Conservation (phyloP, 2,888 invertebrate species). For the Amiota mariae region DNA sequence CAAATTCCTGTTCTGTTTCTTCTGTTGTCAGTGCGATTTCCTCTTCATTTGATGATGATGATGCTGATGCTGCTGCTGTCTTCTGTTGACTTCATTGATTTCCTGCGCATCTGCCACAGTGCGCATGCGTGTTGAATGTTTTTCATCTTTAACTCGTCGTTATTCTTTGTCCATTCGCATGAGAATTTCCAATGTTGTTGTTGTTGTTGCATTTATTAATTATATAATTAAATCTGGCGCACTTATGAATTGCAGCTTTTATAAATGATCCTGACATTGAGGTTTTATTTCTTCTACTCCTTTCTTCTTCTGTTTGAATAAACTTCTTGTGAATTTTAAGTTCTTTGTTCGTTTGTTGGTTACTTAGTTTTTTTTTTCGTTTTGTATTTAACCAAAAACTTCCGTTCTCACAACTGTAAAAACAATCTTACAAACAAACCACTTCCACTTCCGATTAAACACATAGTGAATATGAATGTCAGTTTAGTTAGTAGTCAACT, state of each 20-base stretch:
- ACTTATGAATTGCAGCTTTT: conserved; percentile 37
- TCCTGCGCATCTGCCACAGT: conserved; percentile 36
- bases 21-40: not conserved
- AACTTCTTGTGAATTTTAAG: too few relatives aligned
- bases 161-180: too few relatives aligned
- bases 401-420: conserved; percentile 58
- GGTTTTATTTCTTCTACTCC: not conserved
- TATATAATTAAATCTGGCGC: conserved; percentile 66
- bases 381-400: conserved; percentile 52
- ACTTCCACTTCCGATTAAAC: conserved; percentile 60
- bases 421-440: conserved; percentile 44
- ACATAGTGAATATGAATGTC: not conserved
- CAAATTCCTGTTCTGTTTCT: conserved; percentile 57
- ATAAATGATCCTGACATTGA: not conserved
- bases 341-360: conserved; percentile 15
- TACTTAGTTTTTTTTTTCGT: conserved; percentile 43
- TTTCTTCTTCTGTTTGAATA: not conserved
- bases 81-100: conserved; percentile 55
- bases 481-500: not conserved
- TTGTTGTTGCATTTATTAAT: conserved; percentile 67
- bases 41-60: conserved; percentile 4
- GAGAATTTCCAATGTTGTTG: conserved; percentile 13
- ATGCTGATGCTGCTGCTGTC: too few relatives aligned
- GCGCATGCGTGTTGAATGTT: conserved; percentile 35
- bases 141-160: conserved; percentile 15